phyloP scores from a whole-genome alignment of 2,888 invertebrate species.

The Calameuta pallipes region DNA sequence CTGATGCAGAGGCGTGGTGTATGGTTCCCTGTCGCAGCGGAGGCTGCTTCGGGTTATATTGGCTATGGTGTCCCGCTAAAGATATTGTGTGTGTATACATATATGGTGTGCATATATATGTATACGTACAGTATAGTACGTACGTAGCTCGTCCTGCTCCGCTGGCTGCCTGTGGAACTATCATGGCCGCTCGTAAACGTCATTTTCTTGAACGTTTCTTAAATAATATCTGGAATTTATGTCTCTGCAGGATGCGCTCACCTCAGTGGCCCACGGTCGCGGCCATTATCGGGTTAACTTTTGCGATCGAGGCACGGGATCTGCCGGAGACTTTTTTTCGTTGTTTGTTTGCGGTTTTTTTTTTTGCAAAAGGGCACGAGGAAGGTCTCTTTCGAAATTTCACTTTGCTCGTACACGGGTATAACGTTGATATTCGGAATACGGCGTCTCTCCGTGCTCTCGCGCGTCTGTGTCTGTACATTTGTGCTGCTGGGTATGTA shows the following conservation, averaged over 20 bases:
- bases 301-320: neutral
- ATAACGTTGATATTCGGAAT: neutral
- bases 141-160: neutral
- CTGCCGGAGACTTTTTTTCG: neutral
- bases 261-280: slow-evolving; percentile 31
- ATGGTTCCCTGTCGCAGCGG: neutral
- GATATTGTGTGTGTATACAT: neutral
- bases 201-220: slow-evolving; percentile 38
- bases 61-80: neutral
- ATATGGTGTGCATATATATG: neutral
- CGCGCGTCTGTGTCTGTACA: neutral
- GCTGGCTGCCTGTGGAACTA: slow-evolving; percentile 12
- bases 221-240: slow-evolving; percentile 42
- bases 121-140: neutral
- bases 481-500: neutral
- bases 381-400: neutral
- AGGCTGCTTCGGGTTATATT: neutral
- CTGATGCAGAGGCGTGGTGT: neutral
- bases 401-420: neutral
- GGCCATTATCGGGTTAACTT: slow-evolving; percentile 21
- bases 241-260: slow-evolving; percentile 25
- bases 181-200: slow-evolving; percentile 38
- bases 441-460: no score
- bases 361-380: no score
- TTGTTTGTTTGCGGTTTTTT: neutral